Percentiles rank a stretch among this genome's conserved stretches.
Evolutionary conservation across 2,888 invertebrate species (phyloP).

Genomic region (Stenodema calcarata): DNA sequence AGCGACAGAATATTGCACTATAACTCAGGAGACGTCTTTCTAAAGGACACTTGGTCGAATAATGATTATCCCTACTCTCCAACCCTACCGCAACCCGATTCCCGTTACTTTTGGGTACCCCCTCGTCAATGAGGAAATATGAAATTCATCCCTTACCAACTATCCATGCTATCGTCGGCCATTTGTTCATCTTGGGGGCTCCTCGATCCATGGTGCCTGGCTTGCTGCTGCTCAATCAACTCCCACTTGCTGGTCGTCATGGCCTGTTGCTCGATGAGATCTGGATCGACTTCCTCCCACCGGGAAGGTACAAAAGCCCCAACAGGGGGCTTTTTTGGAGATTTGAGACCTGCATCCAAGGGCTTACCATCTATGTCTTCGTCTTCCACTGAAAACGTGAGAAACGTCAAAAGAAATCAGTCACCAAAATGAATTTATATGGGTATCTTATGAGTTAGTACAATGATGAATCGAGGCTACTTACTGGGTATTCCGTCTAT

Average conservation of each 20-base stretch:
- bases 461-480: conserved; percentile 54
- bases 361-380: conserved; percentile 58
- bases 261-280: conserved; percentile 79
- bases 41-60: too few relatives aligned
- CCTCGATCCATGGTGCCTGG: background rate
- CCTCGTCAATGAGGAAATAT: too few relatives aligned
- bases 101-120: too few relatives aligned
- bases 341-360: conserved; percentile 77
- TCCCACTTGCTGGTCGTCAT: conserved; percentile 92
- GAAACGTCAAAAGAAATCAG: background rate
- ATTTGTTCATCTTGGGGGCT: conserved; percentile 27
- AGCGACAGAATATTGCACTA: too few relatives aligned
- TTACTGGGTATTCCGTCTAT: conserved; percentile 74
- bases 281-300: conserved; percentile 96
- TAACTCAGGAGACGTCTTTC: too few relatives aligned
- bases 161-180: conserved; percentile 61
- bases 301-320: conserved; percentile 83
- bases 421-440: background rate
- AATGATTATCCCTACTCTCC: too few relatives aligned
- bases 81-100: too few relatives aligned
- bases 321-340: conserved; percentile 66
- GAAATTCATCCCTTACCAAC: conserved; percentile 58
- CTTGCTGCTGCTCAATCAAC: conserved; percentile 69
- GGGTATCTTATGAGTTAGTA: too few relatives aligned
- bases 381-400: conserved; percentile 55